These are phyloP conservation scores for Acanthiza pusilla DNA, from an alignment of 2,797 vertebrate species.

Conservation along the genomic window DNA sequence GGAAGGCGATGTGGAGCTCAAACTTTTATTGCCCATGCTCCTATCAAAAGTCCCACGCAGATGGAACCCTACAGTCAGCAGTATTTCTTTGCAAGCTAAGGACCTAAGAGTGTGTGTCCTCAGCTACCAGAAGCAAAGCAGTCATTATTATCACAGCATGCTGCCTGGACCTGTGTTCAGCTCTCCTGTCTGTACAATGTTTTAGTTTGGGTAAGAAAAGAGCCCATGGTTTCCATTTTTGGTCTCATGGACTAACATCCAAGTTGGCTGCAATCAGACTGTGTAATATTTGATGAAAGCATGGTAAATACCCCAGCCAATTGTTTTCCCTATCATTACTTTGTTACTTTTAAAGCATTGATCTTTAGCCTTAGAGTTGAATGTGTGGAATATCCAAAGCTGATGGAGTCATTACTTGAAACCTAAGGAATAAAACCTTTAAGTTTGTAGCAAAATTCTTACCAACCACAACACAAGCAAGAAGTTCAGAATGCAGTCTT, in stretches of 20 bases:
- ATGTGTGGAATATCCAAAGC: neutral
- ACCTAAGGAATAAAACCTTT: neutral
- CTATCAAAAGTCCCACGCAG: neutral
- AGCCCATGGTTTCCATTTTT: neutral
- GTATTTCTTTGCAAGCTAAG: neutral
- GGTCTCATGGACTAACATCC: neutral
- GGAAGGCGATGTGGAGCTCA: neutral
- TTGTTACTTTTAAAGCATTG: neutral
- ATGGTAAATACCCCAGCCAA: neutral
- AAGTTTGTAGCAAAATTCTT: neutral
- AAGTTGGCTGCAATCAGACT: neutral
- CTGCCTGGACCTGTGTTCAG: neutral
- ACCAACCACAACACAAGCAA: neutral
- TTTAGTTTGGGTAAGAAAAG: neutral
- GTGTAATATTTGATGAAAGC: neutral
- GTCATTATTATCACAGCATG: neutral
- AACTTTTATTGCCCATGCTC: neutral
- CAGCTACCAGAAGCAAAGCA: neutral
- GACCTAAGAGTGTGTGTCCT: neutral
- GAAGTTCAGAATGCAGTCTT: neutral
- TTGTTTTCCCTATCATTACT: neutral
- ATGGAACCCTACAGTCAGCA: neutral
- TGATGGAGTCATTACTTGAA: neutral
- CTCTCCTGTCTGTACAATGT: neutral
- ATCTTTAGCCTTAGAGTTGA: neutral